Conservation (phyloP, 2,113 vertebrate species). For the Chiloscyllium plagiosum region DNA sequence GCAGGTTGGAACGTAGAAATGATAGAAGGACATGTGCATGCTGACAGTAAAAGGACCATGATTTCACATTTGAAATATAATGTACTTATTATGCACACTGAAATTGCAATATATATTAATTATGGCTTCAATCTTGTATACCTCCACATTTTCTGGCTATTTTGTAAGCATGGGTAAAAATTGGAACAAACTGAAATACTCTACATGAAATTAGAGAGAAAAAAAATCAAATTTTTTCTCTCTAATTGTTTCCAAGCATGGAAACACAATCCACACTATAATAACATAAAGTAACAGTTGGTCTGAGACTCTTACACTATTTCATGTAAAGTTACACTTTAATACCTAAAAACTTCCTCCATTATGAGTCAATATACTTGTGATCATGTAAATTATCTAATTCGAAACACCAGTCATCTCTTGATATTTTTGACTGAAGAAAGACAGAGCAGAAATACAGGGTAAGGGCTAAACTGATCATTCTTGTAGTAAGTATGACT, state of each 20-base stretch:
- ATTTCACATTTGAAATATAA: background rate
- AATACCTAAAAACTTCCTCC: background rate
- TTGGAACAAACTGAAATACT: background rate
- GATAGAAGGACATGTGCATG: background rate
- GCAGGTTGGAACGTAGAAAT: background rate
- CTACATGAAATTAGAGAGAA: background rate
- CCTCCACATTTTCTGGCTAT: background rate
- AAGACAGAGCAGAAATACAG: background rate
- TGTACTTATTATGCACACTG: background rate
- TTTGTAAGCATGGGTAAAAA: background rate
- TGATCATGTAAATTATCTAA: background rate
- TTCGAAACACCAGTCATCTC: background rate
- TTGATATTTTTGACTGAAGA: background rate
- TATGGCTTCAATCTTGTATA: background rate
- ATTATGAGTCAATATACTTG: background rate
- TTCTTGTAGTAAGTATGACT: background rate
- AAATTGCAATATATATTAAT: background rate
- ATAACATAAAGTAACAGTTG: background rate
- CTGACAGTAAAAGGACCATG: background rate
- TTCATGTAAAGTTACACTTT: background rate
- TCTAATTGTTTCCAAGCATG: no score
- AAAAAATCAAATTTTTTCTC: no score
- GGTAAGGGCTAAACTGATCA: background rate
- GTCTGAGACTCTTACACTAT: background rate
- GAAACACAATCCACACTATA: background rate